Conservation (phyloP, 2,113 vertebrate genomes). For the Ciconia stormi region DNA sequence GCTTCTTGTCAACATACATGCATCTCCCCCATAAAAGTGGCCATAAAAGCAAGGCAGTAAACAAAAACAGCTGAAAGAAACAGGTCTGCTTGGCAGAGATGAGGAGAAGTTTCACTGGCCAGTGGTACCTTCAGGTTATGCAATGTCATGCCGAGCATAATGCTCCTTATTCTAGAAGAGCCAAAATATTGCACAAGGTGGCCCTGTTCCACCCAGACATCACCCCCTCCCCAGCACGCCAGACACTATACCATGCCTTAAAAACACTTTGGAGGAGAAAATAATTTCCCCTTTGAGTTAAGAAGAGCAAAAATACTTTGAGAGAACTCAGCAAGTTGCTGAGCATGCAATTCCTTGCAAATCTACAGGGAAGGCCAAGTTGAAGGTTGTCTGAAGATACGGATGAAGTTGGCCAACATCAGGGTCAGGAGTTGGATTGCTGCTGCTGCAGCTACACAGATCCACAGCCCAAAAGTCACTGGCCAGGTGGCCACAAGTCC, state of each 20-base stretch:
- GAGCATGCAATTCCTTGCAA: not conserved
- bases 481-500: not conserved
- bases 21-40: not conserved
- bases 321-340: not conserved
- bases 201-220: constrained; percentile 25
- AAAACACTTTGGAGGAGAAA: constrained; percentile 22
- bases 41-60: not conserved
- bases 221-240: not conserved
- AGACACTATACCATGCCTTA: not conserved
- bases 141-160: not conserved
- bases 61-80: constrained; percentile 19
- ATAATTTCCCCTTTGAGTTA: constrained; percentile 27
- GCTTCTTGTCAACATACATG: not conserved
- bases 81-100: not conserved
- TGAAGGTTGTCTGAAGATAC: not conserved
- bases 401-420: not conserved
- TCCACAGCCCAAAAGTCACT: not conserved
- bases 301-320: not conserved
- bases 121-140: not conserved
- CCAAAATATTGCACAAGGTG: constrained; percentile 53
- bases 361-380: not conserved
- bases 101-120: not conserved
- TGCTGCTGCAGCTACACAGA: not conserved
- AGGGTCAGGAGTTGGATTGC: not conserved
- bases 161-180: constrained; percentile 32